Conservation (phyloP, 1,140 invertebrate genomes). For the Centruroides vittatus region DNA sequence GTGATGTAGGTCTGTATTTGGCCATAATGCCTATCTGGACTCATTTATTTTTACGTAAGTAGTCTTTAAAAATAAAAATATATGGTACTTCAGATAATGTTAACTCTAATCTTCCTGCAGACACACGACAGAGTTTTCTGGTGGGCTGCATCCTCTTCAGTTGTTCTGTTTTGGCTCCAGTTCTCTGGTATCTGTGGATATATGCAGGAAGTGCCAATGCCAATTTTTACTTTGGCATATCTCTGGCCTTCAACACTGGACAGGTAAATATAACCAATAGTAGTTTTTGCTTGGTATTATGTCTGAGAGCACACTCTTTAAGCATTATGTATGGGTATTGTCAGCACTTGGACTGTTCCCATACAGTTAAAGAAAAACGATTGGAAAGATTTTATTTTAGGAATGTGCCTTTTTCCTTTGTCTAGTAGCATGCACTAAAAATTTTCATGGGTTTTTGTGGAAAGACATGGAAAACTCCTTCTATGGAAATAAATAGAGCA, state of each 20-base stretch:
- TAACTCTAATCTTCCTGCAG: conserved; percentile 34
- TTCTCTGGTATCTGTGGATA: conserved; percentile 97
- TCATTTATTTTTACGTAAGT: conserved; percentile 75
- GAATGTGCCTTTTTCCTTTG: too few relatives aligned
- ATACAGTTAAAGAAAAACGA: too few relatives aligned
- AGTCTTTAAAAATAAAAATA: conserved; percentile 9
- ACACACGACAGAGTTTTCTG: conserved; percentile 75
- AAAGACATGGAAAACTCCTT: too few relatives aligned
- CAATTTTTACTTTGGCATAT: conserved; percentile 98
- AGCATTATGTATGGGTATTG: too few relatives aligned
- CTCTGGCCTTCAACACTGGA: conserved; percentile 83
- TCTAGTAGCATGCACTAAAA: too few relatives aligned
- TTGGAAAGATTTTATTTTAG: too few relatives aligned
- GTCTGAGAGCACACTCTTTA: too few relatives aligned
- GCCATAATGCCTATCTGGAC: conserved; percentile 80
- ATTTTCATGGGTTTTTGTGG: too few relatives aligned
- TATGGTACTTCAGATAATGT: not conserved
- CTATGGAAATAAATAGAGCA: too few relatives aligned
- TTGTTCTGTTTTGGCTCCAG: conserved; percentile 76
- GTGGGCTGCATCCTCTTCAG: conserved; percentile 77
- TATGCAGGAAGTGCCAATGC: conserved; percentile 96
- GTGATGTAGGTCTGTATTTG: conserved; percentile 85
- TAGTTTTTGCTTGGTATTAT: too few relatives aligned
- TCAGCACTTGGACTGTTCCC: too few relatives aligned
- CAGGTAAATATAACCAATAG: conserved; percentile 33